Conservation (phyloP, 2,113 vertebrate species). For the Apus apus region DNA sequence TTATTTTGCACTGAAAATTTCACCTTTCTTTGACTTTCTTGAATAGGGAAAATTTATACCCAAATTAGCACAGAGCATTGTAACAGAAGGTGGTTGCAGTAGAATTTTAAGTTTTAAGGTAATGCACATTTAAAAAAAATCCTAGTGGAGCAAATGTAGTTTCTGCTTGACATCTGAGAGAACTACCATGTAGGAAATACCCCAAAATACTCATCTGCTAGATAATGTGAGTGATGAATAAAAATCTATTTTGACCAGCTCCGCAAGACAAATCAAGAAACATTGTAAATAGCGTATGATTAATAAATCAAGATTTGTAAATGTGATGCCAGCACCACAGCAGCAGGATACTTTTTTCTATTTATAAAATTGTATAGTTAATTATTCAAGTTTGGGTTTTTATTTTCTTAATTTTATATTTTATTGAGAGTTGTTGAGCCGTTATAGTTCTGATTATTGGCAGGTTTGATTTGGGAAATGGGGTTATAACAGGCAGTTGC, state of each 20-base stretch:
- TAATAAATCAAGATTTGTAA: slow-evolving; percentile 1
- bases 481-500: background rate
- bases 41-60: background rate
- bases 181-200: background rate
- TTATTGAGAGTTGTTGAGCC: background rate
- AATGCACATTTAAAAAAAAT: background rate
- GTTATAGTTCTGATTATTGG: background rate
- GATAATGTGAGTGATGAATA: background rate
- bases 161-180: background rate
- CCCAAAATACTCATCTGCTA: background rate
- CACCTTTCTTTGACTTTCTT: background rate
- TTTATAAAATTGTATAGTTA: background rate
- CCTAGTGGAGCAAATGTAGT: background rate
- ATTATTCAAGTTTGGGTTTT: background rate
- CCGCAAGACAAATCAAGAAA: background rate
- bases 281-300: background rate
- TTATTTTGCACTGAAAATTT: background rate
- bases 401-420: background rate
- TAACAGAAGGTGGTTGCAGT: background rate
- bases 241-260: background rate
- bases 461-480: background rate
- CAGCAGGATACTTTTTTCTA: background rate
- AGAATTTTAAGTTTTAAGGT: background rate
- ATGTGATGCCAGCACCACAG: background rate
- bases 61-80: background rate